Percentiles rank a stretch among this genome's conserved stretches.
These are phyloP conservation scores for Blastobasis adustella DNA, from an alignment of 2,888 invertebrate species.

Conservation along the genomic window DNA sequence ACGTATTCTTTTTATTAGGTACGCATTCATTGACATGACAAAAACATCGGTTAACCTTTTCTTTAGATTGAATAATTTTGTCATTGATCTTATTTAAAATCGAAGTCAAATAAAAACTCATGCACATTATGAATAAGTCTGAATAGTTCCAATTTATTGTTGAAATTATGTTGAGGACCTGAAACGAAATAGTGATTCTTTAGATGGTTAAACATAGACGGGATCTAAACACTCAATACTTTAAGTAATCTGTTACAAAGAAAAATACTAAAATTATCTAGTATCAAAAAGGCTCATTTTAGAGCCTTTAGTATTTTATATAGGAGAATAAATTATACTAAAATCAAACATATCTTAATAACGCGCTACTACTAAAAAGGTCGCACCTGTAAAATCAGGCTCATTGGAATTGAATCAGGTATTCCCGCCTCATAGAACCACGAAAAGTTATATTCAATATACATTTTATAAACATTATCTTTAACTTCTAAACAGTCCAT, in stretches of 20 bases:
- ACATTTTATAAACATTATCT: slow-evolving; percentile 17
- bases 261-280: too few species aligned
- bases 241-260: too few species aligned
- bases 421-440: slow-evolving; percentile 27
- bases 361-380: too few species aligned
- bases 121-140: slow-evolving; percentile 79
- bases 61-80: slow-evolving; percentile 29
- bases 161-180: slow-evolving; percentile 64
- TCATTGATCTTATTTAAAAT: slow-evolving; percentile 76
- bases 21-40: too few species aligned
- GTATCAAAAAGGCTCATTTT: too few species aligned
- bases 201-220: too few species aligned
- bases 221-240: too few species aligned
- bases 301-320: too few species aligned
- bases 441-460: slow-evolving; percentile 16
- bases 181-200: slow-evolving; percentile 15
- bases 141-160: slow-evolving; percentile 81
- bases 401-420: slow-evolving; percentile 2
- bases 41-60: slow-evolving; percentile 29
- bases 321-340: too few species aligned
- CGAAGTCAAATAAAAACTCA: slow-evolving; percentile 78
- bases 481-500: slow-evolving; percentile 15
- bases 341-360: too few species aligned
- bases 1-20: too few species aligned
- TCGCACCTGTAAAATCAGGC: slow-evolving; percentile 29